These are phyloP conservation scores for Axis porcinus DNA, from an alignment of 2,113 vertebrate genomes.

Conservation along the genomic window DNA sequence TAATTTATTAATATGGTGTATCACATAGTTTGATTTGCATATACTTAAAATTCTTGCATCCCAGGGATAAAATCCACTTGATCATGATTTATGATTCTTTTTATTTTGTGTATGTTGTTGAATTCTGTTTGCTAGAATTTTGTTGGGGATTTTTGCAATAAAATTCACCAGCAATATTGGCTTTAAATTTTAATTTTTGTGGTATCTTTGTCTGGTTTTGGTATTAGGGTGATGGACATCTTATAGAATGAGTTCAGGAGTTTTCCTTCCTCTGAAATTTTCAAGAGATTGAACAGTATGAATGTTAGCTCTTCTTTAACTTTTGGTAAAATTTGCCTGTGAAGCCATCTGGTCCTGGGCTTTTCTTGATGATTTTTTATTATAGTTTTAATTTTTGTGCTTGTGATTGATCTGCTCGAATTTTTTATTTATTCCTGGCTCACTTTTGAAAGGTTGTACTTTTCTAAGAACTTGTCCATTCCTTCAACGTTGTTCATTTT, in stretches of 20 bases:
- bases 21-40: not conserved
- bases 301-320: not conserved
- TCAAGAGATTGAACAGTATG: not conserved
- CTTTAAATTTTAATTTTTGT: not conserved
- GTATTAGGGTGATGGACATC: not conserved
- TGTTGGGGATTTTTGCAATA: not conserved
- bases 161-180: not conserved
- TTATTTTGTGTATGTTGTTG: not conserved
- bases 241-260: not conserved
- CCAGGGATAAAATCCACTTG: not conserved
- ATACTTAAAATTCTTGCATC: not conserved
- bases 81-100: not conserved
- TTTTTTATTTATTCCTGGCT: not conserved
- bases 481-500: not conserved
- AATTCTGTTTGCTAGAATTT: not conserved
- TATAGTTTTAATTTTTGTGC: not conserved
- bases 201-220: not conserved
- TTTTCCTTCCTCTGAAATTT: not conserved
- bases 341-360: not conserved
- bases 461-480: not conserved
- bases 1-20: not conserved
- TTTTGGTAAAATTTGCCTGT: not conserved
- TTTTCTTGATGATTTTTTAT: not conserved
- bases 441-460: not conserved
- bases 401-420: not conserved